Conservation (phyloP, 2,113 vertebrate species). For the Cebidichthys violaceus region DNA sequence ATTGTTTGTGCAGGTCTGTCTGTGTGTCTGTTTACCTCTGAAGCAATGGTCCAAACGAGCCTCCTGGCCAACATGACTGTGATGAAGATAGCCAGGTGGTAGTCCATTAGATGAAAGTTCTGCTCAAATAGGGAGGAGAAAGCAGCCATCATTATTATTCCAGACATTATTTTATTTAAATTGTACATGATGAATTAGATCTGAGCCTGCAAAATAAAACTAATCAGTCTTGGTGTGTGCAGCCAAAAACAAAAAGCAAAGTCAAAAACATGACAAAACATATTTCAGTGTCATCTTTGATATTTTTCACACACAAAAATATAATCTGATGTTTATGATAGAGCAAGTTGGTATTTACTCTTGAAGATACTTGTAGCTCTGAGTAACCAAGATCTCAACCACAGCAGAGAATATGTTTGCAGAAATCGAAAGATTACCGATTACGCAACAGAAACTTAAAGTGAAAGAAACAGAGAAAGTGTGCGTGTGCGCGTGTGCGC, state of each 20-base stretch:
- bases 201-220: background rate
- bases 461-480: background rate
- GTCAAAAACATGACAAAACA: background rate
- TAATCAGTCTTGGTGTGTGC: background rate
- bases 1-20: background rate
- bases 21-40: conserved; percentile 88
- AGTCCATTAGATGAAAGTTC: conserved; percentile 99
- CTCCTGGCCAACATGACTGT: conserved; percentile 97
- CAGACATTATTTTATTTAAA: background rate
- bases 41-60: conserved; percentile 97
- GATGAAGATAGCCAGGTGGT: conserved; percentile 97
- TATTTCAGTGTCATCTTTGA: background rate
- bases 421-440: background rate
- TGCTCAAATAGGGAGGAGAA: conserved; percentile 59
- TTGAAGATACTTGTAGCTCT: background rate
- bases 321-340: too few species aligned
- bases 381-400: background rate
- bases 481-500: too few species aligned
- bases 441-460: background rate
- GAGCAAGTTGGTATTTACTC: too few species aligned
- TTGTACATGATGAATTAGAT: background rate
- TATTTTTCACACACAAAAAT: background rate
- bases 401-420: background rate
- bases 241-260: background rate
- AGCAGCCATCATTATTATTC: background rate